These are phyloP conservation scores for Ptilodon capucinus DNA, from an alignment of 2,888 invertebrate species.

Conservation along the genomic window DNA sequence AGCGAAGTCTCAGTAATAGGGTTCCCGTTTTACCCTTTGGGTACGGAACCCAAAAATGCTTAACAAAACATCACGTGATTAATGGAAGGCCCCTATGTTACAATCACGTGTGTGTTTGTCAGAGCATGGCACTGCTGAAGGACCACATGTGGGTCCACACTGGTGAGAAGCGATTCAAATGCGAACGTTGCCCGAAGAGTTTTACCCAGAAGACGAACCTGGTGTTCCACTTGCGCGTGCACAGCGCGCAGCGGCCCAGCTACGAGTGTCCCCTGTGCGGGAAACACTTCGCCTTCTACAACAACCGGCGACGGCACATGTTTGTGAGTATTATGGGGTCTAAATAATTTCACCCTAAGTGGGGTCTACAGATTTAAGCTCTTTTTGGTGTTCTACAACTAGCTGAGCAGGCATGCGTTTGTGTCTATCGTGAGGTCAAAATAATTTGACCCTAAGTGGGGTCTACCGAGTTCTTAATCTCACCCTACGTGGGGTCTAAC, in stretches of 20 bases:
- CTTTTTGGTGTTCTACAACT: no score
- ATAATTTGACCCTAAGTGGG: no score
- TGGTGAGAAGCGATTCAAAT: slow-evolving; percentile 71
- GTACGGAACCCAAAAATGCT: no score
- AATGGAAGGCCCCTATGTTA: no score
- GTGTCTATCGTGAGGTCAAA: no score
- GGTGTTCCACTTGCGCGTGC: slow-evolving; percentile 66
- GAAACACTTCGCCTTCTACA: slow-evolving; percentile 70
- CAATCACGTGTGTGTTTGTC: slow-evolving; percentile 1
- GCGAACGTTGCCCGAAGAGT: slow-evolving; percentile 67
- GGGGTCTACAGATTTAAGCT: not conserved
- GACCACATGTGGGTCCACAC: slow-evolving; percentile 76
- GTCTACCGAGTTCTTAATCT: no score
- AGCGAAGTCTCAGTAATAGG: no score
- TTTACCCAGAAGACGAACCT: slow-evolving; percentile 71
- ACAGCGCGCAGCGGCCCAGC: slow-evolving; percentile 52
- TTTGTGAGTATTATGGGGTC: slow-evolving; percentile 56
- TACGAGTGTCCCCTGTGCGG: slow-evolving; percentile 71
- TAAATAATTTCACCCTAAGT: not conserved
- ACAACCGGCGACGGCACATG: slow-evolving; percentile 70
- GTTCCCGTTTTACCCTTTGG: no score
- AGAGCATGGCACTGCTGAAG: slow-evolving; percentile 70
- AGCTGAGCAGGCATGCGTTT: no score
- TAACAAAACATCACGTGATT: no score
- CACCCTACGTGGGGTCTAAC: no score